Base-by-base conservation (phyloP, 2,797 vertebrate species). In the Sebastes goodei region DNA sequence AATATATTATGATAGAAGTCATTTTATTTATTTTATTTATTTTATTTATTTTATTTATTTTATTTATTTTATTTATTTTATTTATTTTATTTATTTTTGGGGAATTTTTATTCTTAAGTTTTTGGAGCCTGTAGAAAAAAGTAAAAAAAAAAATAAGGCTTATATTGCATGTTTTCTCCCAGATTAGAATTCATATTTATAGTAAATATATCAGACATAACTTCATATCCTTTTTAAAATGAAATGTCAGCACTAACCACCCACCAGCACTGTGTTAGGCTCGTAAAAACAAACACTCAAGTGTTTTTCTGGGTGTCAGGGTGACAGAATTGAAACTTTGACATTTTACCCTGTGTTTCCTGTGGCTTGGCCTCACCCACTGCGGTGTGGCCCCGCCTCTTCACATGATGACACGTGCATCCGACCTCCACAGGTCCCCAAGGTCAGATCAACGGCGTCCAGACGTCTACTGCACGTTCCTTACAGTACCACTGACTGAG, bases 371-470 rank as follows among this genome's bases (percentile, higher is more conserved):
- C 87, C 90, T 85, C 90, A 73, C 90, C 91, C 82, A 83, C 73
- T 74, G 66, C 33, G 92, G 88, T 87, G 86, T 62, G 91, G 86
- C 86, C 76, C 74, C 76, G 57, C 88, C 87, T 59, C 86, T 68
- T 80, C 79, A 14, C 57, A 25, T 67, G 94, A 93, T 90, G 93
- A 92, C 89, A 55, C 56, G 63, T 80, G 29, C 65, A 11, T 67
- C 89, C 63, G 89, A 72, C 86, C 59, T 2, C 85, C 71, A 12
- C 94, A 96, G 96, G 96, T 89, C 93, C 92, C 55, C 4, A 91
- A 96, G 96, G 95, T 96, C 94, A 96, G 95, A 93, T 67, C 46
- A 72, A 82, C 82, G 49, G 76, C 49, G 23, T 78, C 86, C 85
- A 68, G 87, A 73, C 77, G 82, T 81, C 63, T 66, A 7, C 76